Base-by-base conservation (phyloP, 2,888 invertebrate genomes). In the Galeruca laticollis region DNA sequence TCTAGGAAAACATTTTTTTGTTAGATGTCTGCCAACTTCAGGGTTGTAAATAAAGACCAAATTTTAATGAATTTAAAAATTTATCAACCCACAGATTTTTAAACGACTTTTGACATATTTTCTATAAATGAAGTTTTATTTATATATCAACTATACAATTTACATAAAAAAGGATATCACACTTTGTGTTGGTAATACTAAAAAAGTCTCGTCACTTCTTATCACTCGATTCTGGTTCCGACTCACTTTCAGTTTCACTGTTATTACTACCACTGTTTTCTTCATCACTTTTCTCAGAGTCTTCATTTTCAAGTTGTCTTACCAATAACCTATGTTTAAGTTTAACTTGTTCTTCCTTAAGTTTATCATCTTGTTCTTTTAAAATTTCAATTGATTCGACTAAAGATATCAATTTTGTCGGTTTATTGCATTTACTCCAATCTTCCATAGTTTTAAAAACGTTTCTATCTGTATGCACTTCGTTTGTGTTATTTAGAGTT, bases 391-490 rank as follows among this genome's bases (percentile, higher is more conserved):
- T 70, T 1, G 77, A 77, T 68, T 77, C 74, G 5, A 62, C 49
- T 52, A 77, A 69, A 47, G 60, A 52, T 37, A 77, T 77, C 37
- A 75, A 40, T 63, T 76, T 73, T 43, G 76, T 73, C 21, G 73
- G 72, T 49, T 74, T 75, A 59, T 72, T 68, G 61, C 56, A 59
- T 54, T 59, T 63, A 35, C 54, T 68, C 69, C 74, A 74, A 52
- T 72, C 74, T 67, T 74, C 74, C 52, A 74, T 71, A 20, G 72
- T 67, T 47, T 68, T 72, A 37, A 71, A 69, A n/a, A 69, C 62
- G 49, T 62, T 74, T 40, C 72, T 71, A 18, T 74, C 57, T 21
- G 74, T 56, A 26, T 69, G 65, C 26, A 74, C 60, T 66, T 72
- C 63, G 54, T 71, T 33, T n/a, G 26, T 40, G 26, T 65, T 72